phyloP scores from a whole-genome alignment of 2,888 invertebrate species.

The Dryadula phaetusa region DNA sequence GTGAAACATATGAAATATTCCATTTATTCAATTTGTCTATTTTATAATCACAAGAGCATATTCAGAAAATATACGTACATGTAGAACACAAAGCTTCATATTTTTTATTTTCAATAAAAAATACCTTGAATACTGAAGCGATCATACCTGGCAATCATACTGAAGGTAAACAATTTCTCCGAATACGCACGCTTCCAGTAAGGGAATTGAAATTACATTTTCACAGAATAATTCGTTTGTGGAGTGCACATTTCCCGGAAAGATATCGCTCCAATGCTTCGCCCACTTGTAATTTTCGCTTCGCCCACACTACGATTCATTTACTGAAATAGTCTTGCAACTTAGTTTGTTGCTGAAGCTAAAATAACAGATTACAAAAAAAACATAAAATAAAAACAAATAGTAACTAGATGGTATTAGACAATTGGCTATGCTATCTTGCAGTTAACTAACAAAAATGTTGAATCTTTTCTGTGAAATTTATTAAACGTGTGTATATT shows the following conservation, averaged over 20 bases:
- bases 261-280: conserved; percentile 2
- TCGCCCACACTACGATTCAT: conserved; percentile 20
- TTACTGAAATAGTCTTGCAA: conserved; percentile 22
- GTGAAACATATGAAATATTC: no score
- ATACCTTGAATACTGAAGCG: background rate
- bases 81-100: background rate
- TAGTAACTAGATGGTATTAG: no score
- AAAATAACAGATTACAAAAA: no score
- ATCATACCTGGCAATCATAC: background rate
- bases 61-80: background rate
- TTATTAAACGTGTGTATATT: no score
- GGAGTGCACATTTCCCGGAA: conserved; percentile 14
- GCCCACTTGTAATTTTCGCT: conserved; percentile 11
- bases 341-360: conserved; percentile 19
- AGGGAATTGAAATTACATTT: conserved; percentile 17
- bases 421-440: no score
- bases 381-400: no score
- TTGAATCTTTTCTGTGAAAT: no score
- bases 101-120: background rate
- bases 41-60: background rate
- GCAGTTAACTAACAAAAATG: no score
- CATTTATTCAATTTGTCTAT: background rate
- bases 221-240: conserved; percentile 17
- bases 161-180: conserved; percentile 15
- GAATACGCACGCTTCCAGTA: conserved; percentile 1